Evolutionary conservation across 35 echinoderm and acorn worm genomes (phyloP), one percentile per base, ranked within the genome.

Genomic region (Eucidaris tribuloides): DNA sequence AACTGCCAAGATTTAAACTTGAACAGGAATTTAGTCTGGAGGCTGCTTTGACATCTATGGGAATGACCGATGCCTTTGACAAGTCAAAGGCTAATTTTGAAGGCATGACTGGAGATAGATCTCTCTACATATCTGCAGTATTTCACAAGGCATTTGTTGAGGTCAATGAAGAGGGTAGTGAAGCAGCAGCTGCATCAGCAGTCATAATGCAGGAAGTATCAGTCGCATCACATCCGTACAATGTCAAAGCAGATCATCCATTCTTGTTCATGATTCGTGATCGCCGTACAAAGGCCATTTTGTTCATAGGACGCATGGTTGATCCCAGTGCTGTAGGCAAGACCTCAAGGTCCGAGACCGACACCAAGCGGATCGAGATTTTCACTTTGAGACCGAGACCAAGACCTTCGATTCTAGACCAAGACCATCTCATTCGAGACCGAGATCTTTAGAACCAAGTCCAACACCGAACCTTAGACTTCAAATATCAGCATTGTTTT

Each of bases 231-330:
- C 59, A 32, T 15, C 32, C 62, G 17, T 60, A 65, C 3, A 24
- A 24, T 3, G 81, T 97, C 52, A 37, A 56, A 44, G 94, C 89
- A 9, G 81, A 97, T 45, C 94, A 89, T 77, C 94, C 89, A 55
- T 97, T 97, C 35, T 24, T 89, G 6, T 92, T 97, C 61, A 30
- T 85, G 7, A 97, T 97, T 52, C 70, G 85, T 72, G 83, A 97
- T 50, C 74, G 71, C 15, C 42, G 43, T 15, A 66, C 89, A 13
- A 81, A 78, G 38, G 57, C 77, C 6, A 62, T 82, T 64, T 60
- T 97, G 7, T 97, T 92, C 50, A 64, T 97, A 39, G 94, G 89
- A 71, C 39, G 88, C 62, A 39, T 92, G 18, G 32, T 82, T 23
- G 36, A 82, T 37, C 83, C 90, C n/a, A n/a, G n/a, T n/a, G n/a